Percentiles rank a stretch among this genome's conserved stretches.
phyloP scores from a whole-genome alignment of 2,888 invertebrate genomes.

The Oxystoma pomonae region DNA sequence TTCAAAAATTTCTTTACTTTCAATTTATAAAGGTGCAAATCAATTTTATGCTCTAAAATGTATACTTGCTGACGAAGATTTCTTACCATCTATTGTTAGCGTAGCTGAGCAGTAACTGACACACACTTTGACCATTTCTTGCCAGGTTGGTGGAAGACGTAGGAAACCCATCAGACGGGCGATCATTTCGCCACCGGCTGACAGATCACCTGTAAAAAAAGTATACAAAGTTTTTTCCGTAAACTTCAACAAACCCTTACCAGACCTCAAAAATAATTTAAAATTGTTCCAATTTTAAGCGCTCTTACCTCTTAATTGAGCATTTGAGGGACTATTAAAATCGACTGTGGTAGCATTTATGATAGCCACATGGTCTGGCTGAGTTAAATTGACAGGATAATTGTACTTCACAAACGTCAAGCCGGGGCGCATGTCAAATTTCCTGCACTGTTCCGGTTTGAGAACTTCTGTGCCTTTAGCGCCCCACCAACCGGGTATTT shows the following conservation, averaged over 20 bases:
- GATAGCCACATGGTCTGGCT: conserved; percentile 63
- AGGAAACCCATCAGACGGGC: conserved; percentile 79
- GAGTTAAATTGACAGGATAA: conserved; percentile 80
- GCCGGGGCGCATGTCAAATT: conserved; percentile 77
- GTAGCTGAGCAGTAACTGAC: conserved; percentile 74
- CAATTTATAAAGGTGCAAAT: too few relatives aligned
- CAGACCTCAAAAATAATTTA: too few relatives aligned
- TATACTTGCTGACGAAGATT: too few relatives aligned
- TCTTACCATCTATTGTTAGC: conserved; percentile 52
- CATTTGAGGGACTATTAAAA: conserved; percentile 68
- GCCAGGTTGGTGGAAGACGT: conserved; percentile 73
- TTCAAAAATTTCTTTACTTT: too few relatives aligned
- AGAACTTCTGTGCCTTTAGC: conserved; percentile 62
- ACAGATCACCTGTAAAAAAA: conserved; percentile 55
- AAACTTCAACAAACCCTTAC: too few relatives aligned
- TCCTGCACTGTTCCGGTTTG: conserved; percentile 70
- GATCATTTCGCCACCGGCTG: conserved; percentile 63
- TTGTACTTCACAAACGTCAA: conserved; percentile 85
- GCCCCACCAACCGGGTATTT: conserved; percentile 89
- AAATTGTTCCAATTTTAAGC: too few relatives aligned
- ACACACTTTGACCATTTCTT: conserved; percentile 72
- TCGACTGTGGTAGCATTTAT: conserved; percentile 48
- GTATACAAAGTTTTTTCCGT: too few relatives aligned
- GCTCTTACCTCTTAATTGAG: conserved; percentile 43
- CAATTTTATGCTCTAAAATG: too few relatives aligned